Evolutionary conservation across 2,797 vertebrate species (phyloP).

Genomic region (Manis javanica): DNA sequence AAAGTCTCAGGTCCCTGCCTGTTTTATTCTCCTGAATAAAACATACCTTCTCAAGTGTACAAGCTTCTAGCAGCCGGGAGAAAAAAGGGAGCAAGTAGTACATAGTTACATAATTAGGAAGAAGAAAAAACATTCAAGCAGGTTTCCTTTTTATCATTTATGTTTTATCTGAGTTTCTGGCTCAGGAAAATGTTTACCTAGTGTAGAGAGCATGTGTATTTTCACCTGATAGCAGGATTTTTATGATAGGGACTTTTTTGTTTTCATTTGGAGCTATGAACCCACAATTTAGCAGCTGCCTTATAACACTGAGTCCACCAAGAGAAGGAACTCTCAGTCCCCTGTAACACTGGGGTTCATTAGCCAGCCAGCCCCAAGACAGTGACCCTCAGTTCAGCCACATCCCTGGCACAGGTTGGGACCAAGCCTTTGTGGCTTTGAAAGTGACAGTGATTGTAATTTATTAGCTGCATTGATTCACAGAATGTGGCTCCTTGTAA

Average conservation of each 20-base stretch:
- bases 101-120: constrained; percentile 81
- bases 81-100: constrained; percentile 74
- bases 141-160: constrained; percentile 56
- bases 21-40: constrained; percentile 87
- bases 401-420: neutral
- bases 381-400: neutral
- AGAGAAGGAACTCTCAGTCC: neutral
- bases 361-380: neutral
- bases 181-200: constrained; percentile 69
- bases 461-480: constrained; percentile 47
- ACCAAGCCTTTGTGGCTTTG: neutral
- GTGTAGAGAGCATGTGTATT: neutral
- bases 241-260: neutral
- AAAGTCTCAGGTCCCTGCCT: constrained; percentile 81
- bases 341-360: neutral
- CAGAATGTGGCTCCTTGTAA: neutral
- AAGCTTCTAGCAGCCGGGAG: constrained; percentile 80
- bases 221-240: constrained; percentile 24
- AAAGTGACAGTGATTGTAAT: constrained; percentile 55
- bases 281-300: neutral
- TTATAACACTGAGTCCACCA: neutral
- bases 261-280: neutral
- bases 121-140: constrained; percentile 4
- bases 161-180: constrained; percentile 58
- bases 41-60: constrained; percentile 80